These are phyloP conservation scores for Psammodynastes pulverulentus DNA, from an alignment of 2,113 vertebrate genomes.

Conservation along the genomic window DNA sequence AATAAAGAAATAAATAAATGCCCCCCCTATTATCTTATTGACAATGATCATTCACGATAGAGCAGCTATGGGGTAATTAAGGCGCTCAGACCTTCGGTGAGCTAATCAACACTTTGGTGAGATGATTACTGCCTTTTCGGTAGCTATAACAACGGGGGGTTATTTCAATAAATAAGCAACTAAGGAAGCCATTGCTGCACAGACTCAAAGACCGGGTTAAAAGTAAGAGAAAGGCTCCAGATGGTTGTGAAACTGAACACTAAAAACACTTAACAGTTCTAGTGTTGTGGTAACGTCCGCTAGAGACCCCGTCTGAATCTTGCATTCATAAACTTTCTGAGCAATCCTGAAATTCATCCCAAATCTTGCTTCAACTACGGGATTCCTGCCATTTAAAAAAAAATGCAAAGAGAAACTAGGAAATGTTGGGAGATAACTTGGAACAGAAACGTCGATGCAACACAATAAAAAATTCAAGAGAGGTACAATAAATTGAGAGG, in stretches of 20 bases:
- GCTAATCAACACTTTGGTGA: neutral
- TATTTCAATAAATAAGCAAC: neutral
- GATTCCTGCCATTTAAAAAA: neutral
- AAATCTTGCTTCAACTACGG: neutral
- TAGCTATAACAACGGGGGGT: neutral
- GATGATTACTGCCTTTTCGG: neutral
- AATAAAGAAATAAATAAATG: neutral
- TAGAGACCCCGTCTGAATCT: neutral
- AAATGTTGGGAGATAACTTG: neutral
- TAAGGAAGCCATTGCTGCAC: neutral
- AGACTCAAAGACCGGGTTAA: neutral
- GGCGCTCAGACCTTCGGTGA: neutral
- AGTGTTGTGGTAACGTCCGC: neutral
- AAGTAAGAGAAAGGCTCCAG: neutral
- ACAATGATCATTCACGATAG: neutral
- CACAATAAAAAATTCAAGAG: neutral
- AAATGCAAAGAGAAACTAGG: neutral
- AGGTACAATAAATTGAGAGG: neutral
- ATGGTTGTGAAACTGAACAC: neutral
- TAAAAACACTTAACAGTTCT: neutral
- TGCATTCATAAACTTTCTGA: neutral
- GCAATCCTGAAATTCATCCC: neutral
- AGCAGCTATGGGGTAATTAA: neutral
- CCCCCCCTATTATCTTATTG: neutral
- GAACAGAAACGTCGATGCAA: neutral